These are phyloP conservation scores for Chroicocephalus ridibundus DNA, from an alignment of 2,113 vertebrate genomes.

Conservation along the genomic window DNA sequence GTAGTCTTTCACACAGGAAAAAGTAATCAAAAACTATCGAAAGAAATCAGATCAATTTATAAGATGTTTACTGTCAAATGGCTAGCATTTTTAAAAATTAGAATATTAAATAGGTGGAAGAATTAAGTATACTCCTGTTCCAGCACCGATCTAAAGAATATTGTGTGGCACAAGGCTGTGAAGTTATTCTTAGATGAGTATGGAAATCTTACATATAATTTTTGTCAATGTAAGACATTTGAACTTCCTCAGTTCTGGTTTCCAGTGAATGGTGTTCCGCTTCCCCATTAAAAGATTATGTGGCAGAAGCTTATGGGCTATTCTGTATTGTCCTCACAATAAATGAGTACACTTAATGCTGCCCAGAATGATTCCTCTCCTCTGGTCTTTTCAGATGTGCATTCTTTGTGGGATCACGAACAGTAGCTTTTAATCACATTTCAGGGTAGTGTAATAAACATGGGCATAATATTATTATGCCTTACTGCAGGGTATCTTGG, in stretches of 20 bases:
- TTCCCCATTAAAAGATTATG: not conserved
- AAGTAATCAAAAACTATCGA: not conserved
- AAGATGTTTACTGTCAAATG: not conserved
- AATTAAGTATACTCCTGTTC: not conserved
- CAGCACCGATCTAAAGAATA: not conserved
- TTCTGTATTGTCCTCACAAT: not conserved
- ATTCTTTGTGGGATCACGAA: not conserved
- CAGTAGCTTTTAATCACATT: slow-evolving; percentile 34
- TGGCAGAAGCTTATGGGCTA: not conserved
- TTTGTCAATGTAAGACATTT: not conserved
- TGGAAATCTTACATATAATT: not conserved
- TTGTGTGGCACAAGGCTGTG: not conserved
- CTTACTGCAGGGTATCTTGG: slow-evolving; percentile 31
- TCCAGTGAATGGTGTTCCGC: not conserved
- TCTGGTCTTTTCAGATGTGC: not conserved
- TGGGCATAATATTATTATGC: slow-evolving; percentile 14
- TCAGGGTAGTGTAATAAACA: slow-evolving; percentile 17
- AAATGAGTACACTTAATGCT: not conserved
- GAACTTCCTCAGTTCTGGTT: not conserved
- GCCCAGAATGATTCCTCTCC: not conserved
- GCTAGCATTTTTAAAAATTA: not conserved
- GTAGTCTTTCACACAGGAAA: not conserved
- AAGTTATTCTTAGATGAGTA: not conserved
- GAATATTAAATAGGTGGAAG: not conserved
- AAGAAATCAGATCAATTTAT: not conserved